Evolutionary conservation across 2,888 invertebrate species (phyloP).

Genomic region (Ornithoptera priamus): DNA sequence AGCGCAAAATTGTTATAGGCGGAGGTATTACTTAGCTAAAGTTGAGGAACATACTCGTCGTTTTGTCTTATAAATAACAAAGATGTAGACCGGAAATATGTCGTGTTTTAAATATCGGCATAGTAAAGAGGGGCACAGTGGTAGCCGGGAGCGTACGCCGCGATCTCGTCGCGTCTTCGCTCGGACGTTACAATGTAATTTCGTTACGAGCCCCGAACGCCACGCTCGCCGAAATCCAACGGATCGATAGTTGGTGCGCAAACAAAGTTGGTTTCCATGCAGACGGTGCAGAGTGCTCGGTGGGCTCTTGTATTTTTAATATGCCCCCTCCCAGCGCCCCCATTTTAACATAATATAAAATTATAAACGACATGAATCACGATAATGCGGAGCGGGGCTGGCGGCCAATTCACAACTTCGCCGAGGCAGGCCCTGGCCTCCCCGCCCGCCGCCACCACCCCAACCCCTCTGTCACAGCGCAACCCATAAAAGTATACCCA

Average conservation of each 20-base stretch:
- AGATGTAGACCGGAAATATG: neutral
- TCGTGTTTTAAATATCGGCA: neutral
- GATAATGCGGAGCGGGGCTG: constrained; percentile 72
- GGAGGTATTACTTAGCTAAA: no score
- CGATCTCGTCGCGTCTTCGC: constrained; percentile 17
- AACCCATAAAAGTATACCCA: constrained; percentile 22
- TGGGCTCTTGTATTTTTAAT: constrained; percentile 76
- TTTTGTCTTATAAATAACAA: neutral
- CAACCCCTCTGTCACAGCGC: constrained; percentile 33
- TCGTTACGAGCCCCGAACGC: constrained; percentile 21
- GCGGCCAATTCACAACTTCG: constrained; percentile 77
- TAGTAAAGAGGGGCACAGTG: neutral
- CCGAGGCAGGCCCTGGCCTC: constrained; percentile 48
- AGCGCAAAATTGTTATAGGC: no score
- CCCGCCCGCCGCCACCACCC: constrained; percentile 42
- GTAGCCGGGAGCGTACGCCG: neutral
- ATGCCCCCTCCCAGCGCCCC: constrained; percentile 58
- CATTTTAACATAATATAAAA: constrained; percentile 79
- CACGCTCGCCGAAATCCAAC: constrained; percentile 38
- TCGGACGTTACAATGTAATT: constrained; percentile 29
- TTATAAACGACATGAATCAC: constrained; percentile 80
- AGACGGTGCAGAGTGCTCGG: constrained; percentile 65
- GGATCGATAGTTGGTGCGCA: constrained; percentile 73
- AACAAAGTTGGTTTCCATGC: constrained; percentile 73
- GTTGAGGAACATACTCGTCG: no score